Evolutionary conservation across 2,888 invertebrate genomes (phyloP).

Genomic region (Pecten maximus): DNA sequence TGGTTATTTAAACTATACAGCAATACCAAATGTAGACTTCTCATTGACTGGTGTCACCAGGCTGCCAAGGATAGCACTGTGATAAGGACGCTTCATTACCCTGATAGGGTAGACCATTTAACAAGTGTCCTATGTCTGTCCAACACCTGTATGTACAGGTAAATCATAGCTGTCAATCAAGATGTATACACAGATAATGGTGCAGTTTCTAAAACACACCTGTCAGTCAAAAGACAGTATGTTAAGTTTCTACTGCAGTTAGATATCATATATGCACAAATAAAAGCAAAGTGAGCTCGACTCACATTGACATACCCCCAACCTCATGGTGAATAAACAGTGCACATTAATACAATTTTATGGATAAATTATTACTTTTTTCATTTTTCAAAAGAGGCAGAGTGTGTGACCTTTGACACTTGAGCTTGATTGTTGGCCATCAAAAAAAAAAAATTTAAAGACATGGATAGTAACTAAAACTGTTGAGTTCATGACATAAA

Average conservation of each 20-base stretch:
- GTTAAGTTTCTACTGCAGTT: background rate
- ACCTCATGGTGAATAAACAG: too few relatives aligned
- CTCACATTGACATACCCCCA: too few relatives aligned
- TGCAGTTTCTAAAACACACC: slow-evolving; percentile 14
- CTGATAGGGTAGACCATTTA: slow-evolving; percentile 12
- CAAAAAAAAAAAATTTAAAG: too few relatives aligned
- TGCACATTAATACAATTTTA: too few relatives aligned
- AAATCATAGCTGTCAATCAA: background rate
- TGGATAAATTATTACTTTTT: too few relatives aligned
- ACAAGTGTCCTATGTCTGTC: background rate
- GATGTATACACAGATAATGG: background rate
- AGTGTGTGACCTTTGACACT: too few relatives aligned
- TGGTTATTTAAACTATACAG: background rate
- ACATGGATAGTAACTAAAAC: too few relatives aligned
- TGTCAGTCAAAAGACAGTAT: background rate
- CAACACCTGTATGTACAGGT: slow-evolving; percentile 13
- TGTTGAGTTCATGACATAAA: too few relatives aligned
- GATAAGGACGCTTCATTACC: slow-evolving; percentile 20
- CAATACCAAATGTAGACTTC: background rate
- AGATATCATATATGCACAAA: background rate
- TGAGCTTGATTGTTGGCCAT: too few relatives aligned
- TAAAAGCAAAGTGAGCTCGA: too few relatives aligned
- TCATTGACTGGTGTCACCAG: slow-evolving; percentile 1
- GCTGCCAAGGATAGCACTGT: background rate
- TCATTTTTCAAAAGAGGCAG: too few relatives aligned